phyloP scores from a whole-genome alignment of 2,888 invertebrate species.

The Ligdia adustata region DNA sequence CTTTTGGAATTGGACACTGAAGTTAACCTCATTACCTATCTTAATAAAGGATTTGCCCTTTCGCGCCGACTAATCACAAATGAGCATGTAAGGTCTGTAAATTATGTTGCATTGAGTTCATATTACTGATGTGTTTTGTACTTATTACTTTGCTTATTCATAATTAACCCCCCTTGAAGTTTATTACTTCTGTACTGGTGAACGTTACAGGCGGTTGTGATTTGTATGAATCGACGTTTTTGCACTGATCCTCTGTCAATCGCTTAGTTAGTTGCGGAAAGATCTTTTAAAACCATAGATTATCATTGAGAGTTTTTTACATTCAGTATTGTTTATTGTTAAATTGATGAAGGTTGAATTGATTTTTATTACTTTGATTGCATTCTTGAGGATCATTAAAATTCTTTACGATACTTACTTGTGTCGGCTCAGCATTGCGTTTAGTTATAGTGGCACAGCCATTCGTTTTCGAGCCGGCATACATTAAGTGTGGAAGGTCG shows the following conservation, averaged over 20 bases:
- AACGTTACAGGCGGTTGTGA: slow-evolving; percentile 62
- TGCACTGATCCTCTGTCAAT: slow-evolving; percentile 51
- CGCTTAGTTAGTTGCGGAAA: slow-evolving; percentile 44
- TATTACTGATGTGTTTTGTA: slow-evolving; percentile 69
- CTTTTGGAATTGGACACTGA: slow-evolving; percentile 53
- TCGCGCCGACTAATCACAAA: slow-evolving; percentile 84
- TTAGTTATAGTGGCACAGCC: slow-evolving; percentile 48
- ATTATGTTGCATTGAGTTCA: slow-evolving; percentile 81
- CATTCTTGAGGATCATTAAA: slow-evolving; percentile 35
- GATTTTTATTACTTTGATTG: slow-evolving; percentile 29
- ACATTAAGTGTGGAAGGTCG: slow-evolving; percentile 78
- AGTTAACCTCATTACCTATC: slow-evolving; percentile 85
- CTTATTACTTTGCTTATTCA: slow-evolving; percentile 80
- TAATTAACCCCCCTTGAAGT: slow-evolving; percentile 81
- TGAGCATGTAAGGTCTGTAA: slow-evolving; percentile 83
- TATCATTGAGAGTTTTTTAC: slow-evolving; percentile 43
- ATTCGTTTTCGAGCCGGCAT: slow-evolving; percentile 63
- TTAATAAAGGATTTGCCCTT: slow-evolving; percentile 84
- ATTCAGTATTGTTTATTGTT: slow-evolving; percentile 42
- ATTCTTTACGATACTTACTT: slow-evolving; percentile 32
- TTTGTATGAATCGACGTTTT: slow-evolving; percentile 53
- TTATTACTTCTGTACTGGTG: slow-evolving; percentile 80
- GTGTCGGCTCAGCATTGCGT: slow-evolving; percentile 28
- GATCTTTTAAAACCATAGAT: slow-evolving; percentile 42
- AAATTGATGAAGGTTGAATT: slow-evolving; percentile 37